Conservation (phyloP, 2,888 invertebrate species). For the Venustoraphidia nigricollis region DNA sequence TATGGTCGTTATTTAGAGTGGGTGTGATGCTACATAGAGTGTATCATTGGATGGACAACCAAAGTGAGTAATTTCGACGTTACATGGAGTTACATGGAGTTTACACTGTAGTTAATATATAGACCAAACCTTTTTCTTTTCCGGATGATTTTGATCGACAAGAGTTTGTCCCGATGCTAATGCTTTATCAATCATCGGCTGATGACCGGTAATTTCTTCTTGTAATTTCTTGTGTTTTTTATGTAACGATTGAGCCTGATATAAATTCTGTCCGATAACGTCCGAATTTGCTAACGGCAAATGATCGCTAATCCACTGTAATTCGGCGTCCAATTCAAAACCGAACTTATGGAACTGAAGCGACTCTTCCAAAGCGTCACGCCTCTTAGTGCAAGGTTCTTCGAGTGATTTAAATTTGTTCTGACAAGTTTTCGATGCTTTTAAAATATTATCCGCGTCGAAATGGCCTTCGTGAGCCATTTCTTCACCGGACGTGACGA, state of each 20-base stretch:
- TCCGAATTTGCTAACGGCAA: conserved; percentile 63
- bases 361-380: conserved; percentile 69
- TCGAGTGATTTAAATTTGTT: conserved; percentile 52
- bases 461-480: conserved; percentile 91
- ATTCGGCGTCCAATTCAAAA: conserved; percentile 81
- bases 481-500: conserved; percentile 69
- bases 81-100: too few relatives aligned
- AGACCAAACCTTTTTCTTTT: conserved; percentile 50
- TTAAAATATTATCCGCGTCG: conserved; percentile 73
- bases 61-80: too few relatives aligned
- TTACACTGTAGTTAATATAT: not conserved
- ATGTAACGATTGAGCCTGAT: conserved; percentile 79
- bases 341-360: conserved; percentile 81
- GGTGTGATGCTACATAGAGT: too few relatives aligned
- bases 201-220: conserved; percentile 76
- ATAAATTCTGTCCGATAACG: conserved; percentile 66
- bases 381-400: conserved; percentile 53
- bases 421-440: conserved; percentile 60
- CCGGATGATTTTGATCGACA: conserved; percentile 63
- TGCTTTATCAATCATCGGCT: conserved; percentile 70
- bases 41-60: too few relatives aligned
- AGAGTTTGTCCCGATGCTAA: conserved; percentile 62
- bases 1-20: too few relatives aligned
- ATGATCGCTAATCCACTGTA: conserved; percentile 92
- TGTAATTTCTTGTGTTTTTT: conserved; percentile 92